Base-by-base conservation (phyloP, 2,113 vertebrate species). In the Bothrops jararaca region DNA sequence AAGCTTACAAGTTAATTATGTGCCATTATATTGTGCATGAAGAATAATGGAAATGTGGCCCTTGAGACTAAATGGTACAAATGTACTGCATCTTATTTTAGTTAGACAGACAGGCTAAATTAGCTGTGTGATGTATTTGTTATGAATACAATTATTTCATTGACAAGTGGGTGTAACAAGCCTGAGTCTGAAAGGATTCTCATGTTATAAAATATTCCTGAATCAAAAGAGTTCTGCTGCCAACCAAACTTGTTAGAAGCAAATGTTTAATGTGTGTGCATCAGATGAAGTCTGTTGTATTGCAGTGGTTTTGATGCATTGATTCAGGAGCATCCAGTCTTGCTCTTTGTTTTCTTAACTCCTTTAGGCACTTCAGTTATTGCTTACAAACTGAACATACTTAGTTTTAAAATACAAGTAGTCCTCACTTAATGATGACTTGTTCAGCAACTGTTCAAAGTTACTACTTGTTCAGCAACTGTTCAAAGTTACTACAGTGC, bases 31-130 rank as follows among this genome's bases (percentile, higher is more conserved):
- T 97, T 97, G 85, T 96, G 94, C 96, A 94, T 94, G 95, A 97
- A 96, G 96, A 98, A 96, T 98, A 97, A 98, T 98, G 98, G 94
- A 98, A 98, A 97, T 95, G 95, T 95, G 93, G 91, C 96, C 93
- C 96, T 90, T 94, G 97, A 97, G 95, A 97, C 89, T 93, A 94
- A 97, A 96, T 97, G 96, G 92, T 95, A 95, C 96, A 97, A 97
- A 97, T 97, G 96, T 92, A 97, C 93, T 89, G 93, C 95, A 97
- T 98, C 96, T 96, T 97, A 96, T 97, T 97, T 98, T 96, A 97
- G 96, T 97, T 98, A 95, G 96, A 97, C 93, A 95, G 95, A 97
- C 97, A 97, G 96, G 95, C 97, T 98, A 98, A 98, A 98, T 98
- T 96, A 97, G 94, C 94, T 97, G 93, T 96, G 94, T 97, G 94